These are phyloP conservation scores for Synergus umbraculus DNA, from an alignment of 2,888 invertebrate species.

Conservation along the genomic window DNA sequence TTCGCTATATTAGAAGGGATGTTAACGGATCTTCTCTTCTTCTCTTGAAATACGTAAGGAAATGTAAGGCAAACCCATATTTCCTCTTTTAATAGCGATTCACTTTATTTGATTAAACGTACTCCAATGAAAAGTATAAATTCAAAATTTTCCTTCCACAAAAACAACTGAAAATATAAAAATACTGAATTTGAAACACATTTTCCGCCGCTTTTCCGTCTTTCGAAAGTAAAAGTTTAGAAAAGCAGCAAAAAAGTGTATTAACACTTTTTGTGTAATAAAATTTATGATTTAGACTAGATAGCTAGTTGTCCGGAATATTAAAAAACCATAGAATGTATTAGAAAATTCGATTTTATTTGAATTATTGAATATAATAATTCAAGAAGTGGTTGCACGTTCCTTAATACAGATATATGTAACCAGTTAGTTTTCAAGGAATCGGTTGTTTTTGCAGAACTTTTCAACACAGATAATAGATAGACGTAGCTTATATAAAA, in stretches of 20 bases:
- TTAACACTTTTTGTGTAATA: too few species aligned
- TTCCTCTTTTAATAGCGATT: constrained; percentile 5
- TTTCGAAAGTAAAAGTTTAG: too few species aligned
- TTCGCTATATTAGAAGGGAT: background rate
- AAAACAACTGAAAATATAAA: background rate
- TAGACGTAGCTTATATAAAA: constrained; percentile 25
- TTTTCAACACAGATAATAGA: background rate
- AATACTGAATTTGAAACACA: too few species aligned
- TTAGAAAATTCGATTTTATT: background rate
- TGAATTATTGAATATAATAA: background rate
- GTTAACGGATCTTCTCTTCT: background rate
- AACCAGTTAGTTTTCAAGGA: background rate
- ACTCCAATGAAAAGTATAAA: background rate
- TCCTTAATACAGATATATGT: background rate
- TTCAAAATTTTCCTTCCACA: background rate
- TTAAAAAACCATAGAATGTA: background rate
- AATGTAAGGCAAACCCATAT: background rate
- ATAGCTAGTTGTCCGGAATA: background rate
- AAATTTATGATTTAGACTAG: too few species aligned
- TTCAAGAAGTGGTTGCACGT: background rate
- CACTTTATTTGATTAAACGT: background rate
- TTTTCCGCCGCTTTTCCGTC: too few species aligned
- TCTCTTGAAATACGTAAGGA: background rate
- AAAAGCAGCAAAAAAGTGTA: too few species aligned
- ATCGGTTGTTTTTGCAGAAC: background rate